phyloP scores from a whole-genome alignment of 2,797 vertebrate genomes.

The Hemitrygon akajei region DNA sequence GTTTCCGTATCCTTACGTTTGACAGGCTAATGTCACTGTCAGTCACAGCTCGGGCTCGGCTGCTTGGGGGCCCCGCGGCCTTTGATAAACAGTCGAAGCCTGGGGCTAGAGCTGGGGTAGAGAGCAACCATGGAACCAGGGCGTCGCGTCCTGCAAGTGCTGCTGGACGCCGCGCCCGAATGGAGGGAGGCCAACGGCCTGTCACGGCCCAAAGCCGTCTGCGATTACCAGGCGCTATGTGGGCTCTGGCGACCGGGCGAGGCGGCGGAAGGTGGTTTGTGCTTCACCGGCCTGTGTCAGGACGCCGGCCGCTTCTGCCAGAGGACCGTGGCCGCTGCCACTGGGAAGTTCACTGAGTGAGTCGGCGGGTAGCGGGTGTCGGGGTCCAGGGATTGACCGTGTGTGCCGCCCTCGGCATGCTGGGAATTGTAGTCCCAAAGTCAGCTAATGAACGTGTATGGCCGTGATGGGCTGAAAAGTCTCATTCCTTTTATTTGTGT shows the following conservation, averaged over 20 bases:
- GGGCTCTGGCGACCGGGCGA: background rate
- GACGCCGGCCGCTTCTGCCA: constrained; percentile 9
- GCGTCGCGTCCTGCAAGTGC: background rate
- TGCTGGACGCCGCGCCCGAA: background rate
- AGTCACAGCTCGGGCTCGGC: too few relatives aligned
- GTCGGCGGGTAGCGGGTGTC: background rate
- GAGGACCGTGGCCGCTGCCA: background rate
- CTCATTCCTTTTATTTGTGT: too few relatives aligned
- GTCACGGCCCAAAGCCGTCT: background rate
- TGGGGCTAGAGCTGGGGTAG: too few relatives aligned
- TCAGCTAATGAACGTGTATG: too few relatives aligned
- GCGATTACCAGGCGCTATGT: background rate
- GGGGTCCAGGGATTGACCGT: background rate
- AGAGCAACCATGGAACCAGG: background rate
- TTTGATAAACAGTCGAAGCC: background rate
- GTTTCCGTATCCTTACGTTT: accelerated
- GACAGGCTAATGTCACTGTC: background rate
- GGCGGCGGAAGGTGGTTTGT: background rate
- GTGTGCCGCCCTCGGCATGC: background rate
- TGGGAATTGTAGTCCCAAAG: background rate
- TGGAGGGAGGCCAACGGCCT: background rate
- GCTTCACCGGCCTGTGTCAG: background rate
- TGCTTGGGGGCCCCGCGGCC: background rate
- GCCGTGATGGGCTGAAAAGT: too few relatives aligned
- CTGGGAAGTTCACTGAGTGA: background rate